Base-by-base conservation (phyloP, 1,140 invertebrate species). In the Tetraneura akinire region DNA sequence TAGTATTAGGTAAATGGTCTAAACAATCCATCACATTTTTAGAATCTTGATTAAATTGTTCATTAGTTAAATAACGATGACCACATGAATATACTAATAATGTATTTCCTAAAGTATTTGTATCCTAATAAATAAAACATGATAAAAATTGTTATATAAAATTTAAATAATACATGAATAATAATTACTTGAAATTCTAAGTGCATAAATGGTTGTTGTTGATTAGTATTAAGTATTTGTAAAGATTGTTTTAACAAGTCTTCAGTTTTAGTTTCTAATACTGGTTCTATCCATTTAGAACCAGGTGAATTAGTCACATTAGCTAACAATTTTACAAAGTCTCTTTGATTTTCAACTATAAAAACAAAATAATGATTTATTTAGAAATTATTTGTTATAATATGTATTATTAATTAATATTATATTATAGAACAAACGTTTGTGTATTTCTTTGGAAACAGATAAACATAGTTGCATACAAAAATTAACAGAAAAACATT, bases 221-320 rank as follows among this genome's bases (percentile, higher is more conserved):
- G 32, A 18, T 29, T 16, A 3, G 51, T 62, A 45, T 18, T 62
- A 42, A 78, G 74, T 26, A 10, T 49, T 45, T 78, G 74, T 57
- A 78, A 0, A 45, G 74, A 78, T 47, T 37, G 42, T 23, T 47
- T 60, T 47, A 78, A 47, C 32, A 78, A 78, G 8, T 78, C 55
- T 62, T 78, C 32, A 29, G 74, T 62, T 26, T 47, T 18, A 42
- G 53, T 78, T 26, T 78, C 74, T 26, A 10, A 55, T 42, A 60
- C 21, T 60, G 74, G 37, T 45, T 78, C 74, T 47, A 78, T 78
- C 74, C 74, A 60, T 47, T 21, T 37, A 18, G 74, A 60, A 78
- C 74, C 55, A 9, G 74, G 74, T n/a, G 74, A 55, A 78, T 78
- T 78, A 29, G 74, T 78, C n/a, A 78, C 55, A 78, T 21, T 55